These are phyloP conservation scores for Gobius niger DNA, from an alignment of 2,113 vertebrate species.

Conservation along the genomic window DNA sequence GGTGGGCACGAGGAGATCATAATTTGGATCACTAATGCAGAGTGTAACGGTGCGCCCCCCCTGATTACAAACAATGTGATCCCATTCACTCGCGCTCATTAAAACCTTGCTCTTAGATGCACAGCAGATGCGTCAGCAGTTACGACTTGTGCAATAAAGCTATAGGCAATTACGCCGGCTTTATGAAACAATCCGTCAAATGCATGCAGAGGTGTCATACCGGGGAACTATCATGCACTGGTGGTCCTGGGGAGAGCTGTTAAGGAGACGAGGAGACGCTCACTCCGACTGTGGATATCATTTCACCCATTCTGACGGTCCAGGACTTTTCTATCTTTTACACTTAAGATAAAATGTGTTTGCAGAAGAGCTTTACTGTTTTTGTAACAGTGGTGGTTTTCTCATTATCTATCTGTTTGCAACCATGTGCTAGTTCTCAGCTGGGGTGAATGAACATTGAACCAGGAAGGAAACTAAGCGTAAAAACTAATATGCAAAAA, in stretches of 20 bases:
- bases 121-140: conserved; percentile 30
- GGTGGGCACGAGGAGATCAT: background rate
- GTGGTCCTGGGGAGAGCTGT: conserved; percentile 35
- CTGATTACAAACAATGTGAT: conserved; percentile 47
- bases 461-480: too few species aligned
- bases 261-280: conserved; percentile 36
- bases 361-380: too few species aligned
- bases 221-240: conserved; percentile 44
- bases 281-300: conserved; percentile 13
- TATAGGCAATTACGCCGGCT: conserved; percentile 34
- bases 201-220: conserved; percentile 40
- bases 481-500: too few species aligned
- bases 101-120: conserved; percentile 42
- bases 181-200: conserved; percentile 58
- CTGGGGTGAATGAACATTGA: too few species aligned
- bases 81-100: conserved; percentile 14
- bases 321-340: too few species aligned
- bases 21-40: conserved; percentile 11
- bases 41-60: conserved; percentile 12
- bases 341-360: too few species aligned
- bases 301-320: background rate
- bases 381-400: too few species aligned
- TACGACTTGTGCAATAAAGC: conserved; percentile 34
- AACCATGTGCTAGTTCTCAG: too few species aligned
- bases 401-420: too few species aligned